Evolutionary conservation across 1,140 invertebrate species (phyloP), one percentile per base, ranked within the genome.

Genomic region (Conus ventricosus): DNA sequence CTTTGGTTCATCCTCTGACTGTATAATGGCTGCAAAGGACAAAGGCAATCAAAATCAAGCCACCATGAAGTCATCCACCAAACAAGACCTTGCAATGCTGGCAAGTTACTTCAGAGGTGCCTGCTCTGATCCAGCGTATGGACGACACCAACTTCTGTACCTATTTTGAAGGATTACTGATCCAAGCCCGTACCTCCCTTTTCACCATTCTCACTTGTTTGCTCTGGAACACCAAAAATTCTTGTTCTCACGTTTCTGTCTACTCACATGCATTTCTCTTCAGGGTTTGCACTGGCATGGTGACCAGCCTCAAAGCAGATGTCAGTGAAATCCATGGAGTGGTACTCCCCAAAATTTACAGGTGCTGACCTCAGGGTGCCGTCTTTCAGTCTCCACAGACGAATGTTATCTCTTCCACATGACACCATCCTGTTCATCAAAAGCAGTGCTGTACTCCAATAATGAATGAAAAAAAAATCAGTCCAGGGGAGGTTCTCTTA

Each of bases 261-360:
- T 54, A 92, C 94, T 91, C 89, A 95, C 94, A 94, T 89, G n/a
- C 93, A 63, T 88, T 91, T 92, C 60, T 94, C 93, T 23, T 91
- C 91, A 76, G 93, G 93, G 82, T 95, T 93, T 84, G 90, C 91
- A 67, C 89, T 91, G 13, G 91, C 83, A 84, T 93, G 92, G 89
- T 91, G 91, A 78, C 93, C 92, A 17, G 92, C 92, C 87, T 95
- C 94, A 89, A 94, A 95, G 81, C 93, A 93, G 78, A 94, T 89
- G 89, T 95, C 95, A 25, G 94, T 95, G 89, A 95, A 95, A 84
- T 95, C 94, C 92, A 95, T 94, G 27, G 85, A 89, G 87, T 94
- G 93, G 88, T 95, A 93, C 76, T 95, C 94, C 25, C 91, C 93
- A 13, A 95, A 90, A 88, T 92, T 93, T 25, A 95, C 93, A 3